A percentile compares a stretch with the other conserved stretches of the same genome.
phyloP scores from a whole-genome alignment of 2,113 vertebrate species.

The Thamnophis sirtalis region DNA sequence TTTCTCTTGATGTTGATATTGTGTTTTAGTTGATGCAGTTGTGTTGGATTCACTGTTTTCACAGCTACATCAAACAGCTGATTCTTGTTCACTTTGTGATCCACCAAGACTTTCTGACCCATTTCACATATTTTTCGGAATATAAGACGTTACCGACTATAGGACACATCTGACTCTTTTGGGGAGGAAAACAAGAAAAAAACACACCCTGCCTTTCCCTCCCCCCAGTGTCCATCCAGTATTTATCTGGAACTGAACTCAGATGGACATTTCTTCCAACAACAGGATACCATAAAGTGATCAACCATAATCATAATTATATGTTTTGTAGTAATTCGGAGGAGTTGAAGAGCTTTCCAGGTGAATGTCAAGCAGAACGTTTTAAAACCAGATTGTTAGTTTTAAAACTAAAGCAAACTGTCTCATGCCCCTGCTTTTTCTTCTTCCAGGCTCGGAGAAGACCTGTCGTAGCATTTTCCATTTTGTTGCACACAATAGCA shows the following conservation, averaged over 20 bases:
- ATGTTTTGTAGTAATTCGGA: not conserved
- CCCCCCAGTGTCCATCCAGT: too few species aligned
- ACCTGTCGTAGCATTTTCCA: not conserved
- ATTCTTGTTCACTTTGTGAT: not conserved
- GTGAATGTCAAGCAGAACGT: not conserved
- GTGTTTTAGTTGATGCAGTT: not conserved
- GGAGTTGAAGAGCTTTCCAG: not conserved
- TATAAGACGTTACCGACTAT: too few species aligned
- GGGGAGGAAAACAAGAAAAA: too few species aligned
- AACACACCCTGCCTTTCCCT: too few species aligned
- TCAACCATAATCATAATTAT: not conserved
- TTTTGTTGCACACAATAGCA: not conserved
- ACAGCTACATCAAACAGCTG: not conserved
- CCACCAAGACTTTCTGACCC: not conserved
- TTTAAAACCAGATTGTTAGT: not conserved
- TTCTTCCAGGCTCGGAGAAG: not conserved
- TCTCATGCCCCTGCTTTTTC: not conserved
- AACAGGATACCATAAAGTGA: not conserved
- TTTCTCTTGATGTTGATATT: not conserved
- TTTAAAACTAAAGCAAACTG: too few species aligned
- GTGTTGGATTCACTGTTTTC: not conserved
- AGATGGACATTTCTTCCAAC: too few species aligned
- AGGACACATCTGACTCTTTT: too few species aligned
- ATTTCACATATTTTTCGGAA: not conserved
- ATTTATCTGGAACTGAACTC: too few species aligned